phyloP scores from a whole-genome alignment of 1,140 invertebrate genomes.

The Spodoptera frugiperda region DNA sequence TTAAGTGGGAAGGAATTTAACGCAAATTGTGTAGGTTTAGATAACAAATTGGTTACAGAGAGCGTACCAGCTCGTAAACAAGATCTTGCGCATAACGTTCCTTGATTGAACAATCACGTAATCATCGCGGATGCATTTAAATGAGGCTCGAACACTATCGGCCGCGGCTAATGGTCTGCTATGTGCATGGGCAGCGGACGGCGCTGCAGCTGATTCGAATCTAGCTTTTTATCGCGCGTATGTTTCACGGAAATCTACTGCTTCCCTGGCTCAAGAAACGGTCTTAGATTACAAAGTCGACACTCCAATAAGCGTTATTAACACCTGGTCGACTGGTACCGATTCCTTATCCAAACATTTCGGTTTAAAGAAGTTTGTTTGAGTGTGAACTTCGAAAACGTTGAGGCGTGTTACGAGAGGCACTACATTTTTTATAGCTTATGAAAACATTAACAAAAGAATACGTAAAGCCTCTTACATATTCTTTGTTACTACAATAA shows the following conservation, averaged over 20 bases:
- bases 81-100: not conserved
- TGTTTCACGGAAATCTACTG: conserved; percentile 33
- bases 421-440: not conserved
- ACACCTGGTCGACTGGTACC: conserved; percentile 1
- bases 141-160: conserved; percentile 20
- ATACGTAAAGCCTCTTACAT: not conserved
- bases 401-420: not conserved
- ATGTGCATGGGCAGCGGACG: not conserved
- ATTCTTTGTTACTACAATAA: conserved; percentile 28
- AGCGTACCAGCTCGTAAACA: not conserved
- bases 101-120: conserved; percentile 6
- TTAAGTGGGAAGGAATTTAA: too few species aligned
- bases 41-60: too few species aligned
- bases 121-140: conserved; percentile 30
- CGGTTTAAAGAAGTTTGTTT: not conserved
- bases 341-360: conserved; percentile 16
- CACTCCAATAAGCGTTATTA: not conserved
- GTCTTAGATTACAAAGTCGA: conserved; percentile 24
- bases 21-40: too few species aligned
- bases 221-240: conserved; percentile 23
- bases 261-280: conserved; percentile 20
- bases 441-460: conserved; percentile 18
- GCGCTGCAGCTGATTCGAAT: conserved; percentile 10
- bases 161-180: conserved; percentile 29
- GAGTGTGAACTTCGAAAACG: not conserved